Conservation (phyloP, 2,888 invertebrate genomes). For the Pocota personata region DNA sequence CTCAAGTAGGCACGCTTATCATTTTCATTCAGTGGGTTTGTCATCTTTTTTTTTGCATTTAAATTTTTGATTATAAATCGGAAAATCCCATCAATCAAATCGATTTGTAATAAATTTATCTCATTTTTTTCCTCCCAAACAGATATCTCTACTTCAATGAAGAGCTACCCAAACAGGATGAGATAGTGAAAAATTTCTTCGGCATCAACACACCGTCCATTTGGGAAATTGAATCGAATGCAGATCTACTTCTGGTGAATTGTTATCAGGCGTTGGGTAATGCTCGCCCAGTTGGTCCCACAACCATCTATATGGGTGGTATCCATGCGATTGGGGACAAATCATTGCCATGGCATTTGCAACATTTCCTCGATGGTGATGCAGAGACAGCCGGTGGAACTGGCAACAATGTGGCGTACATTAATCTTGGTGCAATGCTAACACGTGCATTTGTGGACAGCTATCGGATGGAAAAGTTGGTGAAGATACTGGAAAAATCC, state of each 20-base stretch:
- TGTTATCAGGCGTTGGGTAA: constrained; percentile 75
- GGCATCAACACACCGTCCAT: constrained; percentile 74
- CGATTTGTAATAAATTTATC: constrained; percentile 51
- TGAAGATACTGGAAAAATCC: constrained; percentile 73
- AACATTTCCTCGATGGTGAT: constrained; percentile 72
- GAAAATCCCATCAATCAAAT: constrained; percentile 27
- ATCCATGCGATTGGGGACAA: constrained; percentile 75
- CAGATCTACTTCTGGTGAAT: constrained; percentile 76
- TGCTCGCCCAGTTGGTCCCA: constrained; percentile 75
- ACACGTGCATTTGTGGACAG: constrained; percentile 67
- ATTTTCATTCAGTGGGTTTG: neutral
- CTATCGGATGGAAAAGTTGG: constrained; percentile 74
- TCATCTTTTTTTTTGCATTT: neutral
- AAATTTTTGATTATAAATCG: neutral
- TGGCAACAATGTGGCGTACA: constrained; percentile 71
- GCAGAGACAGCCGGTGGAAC: constrained; percentile 15
- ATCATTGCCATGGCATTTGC: constrained; percentile 70
- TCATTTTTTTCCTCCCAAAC: constrained; percentile 10
- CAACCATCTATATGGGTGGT: constrained; percentile 76
- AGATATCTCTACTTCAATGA: constrained; percentile 76
- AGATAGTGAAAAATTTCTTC: constrained; percentile 75
- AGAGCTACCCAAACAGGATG: constrained; percentile 76
- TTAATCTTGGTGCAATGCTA: constrained; percentile 75
- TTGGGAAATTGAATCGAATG: constrained; percentile 76
- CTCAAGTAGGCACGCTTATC: neutral